Conservation (phyloP, 2,113 vertebrate genomes). For the Neotoma lepida region DNA sequence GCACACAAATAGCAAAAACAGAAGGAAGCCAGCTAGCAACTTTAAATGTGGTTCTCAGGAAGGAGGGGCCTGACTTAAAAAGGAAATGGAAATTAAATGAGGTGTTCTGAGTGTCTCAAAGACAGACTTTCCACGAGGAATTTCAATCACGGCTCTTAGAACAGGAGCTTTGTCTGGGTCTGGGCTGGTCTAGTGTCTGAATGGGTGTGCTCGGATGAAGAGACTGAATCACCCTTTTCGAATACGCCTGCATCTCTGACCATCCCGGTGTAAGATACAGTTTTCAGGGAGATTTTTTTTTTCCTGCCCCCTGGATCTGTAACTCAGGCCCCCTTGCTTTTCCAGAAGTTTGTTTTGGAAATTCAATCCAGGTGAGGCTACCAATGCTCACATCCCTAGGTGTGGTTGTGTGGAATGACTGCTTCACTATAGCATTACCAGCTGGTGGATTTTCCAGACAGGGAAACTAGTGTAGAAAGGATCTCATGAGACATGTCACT, state of each 20-base stretch:
- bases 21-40: conserved; percentile 61
- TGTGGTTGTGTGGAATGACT: background rate
- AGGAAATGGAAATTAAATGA: conserved; percentile 69
- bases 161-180: conserved; percentile 52
- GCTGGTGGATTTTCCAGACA: conserved; percentile 52
- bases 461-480: conserved; percentile 2
- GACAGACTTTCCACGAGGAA: conserved; percentile 70
- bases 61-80: conserved; percentile 65
- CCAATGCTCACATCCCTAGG: conserved; percentile 20
- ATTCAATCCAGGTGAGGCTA: conserved; percentile 50
- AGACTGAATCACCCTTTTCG: conserved; percentile 24
- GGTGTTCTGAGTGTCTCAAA: conserved; percentile 63
- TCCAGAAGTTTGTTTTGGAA: conserved; percentile 65
- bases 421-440: conserved; percentile 19
- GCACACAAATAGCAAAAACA: conserved; percentile 73
- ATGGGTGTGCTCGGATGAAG: conserved; percentile 7
- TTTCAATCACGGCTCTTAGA: conserved; percentile 66
- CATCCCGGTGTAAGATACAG: background rate
- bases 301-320: background rate
- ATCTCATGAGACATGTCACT: background rate
- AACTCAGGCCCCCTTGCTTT: conserved; percentile 49
- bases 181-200: conserved; percentile 36
- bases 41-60: conserved; percentile 70
- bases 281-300: background rate
- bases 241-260: background rate